These are phyloP conservation scores for Deilephila elpenor DNA, from an alignment of 2,888 invertebrate genomes.

Conservation along the genomic window DNA sequence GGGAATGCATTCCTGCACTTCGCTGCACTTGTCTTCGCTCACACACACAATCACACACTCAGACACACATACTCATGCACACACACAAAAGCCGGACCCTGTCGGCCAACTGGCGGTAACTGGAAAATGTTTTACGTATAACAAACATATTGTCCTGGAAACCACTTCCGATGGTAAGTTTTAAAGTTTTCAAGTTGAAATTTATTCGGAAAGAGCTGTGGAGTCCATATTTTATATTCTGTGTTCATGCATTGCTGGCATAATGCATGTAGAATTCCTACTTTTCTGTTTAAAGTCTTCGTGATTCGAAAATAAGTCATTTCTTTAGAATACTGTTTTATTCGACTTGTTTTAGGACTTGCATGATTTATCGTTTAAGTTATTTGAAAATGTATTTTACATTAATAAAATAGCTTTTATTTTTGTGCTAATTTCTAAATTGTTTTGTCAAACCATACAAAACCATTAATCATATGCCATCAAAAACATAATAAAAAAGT, in stretches of 20 bases:
- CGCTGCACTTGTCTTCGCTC: slow-evolving; percentile 64
- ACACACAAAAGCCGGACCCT: slow-evolving; percentile 4
- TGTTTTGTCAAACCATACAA: too few relatives aligned
- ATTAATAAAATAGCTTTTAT: background rate
- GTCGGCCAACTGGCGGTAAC: slow-evolving; percentile 4
- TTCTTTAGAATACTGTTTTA: background rate
- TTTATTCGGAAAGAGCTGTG: slow-evolving; percentile 7
- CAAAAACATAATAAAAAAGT: background rate
- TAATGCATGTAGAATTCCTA: slow-evolving; percentile 6
- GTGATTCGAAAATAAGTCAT: background rate
- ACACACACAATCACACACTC: slow-evolving; percentile 35
- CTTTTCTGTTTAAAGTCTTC: background rate
- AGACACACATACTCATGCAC: background rate
- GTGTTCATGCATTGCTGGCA: background rate
- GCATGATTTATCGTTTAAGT: background rate
- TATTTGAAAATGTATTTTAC: background rate
- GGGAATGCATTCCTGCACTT: slow-evolving; percentile 72
- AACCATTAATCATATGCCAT: too few relatives aligned
- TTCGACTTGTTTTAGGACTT: background rate
- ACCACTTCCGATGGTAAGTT: slow-evolving; percentile 9
- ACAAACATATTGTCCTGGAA: slow-evolving; percentile 24
- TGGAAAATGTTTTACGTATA: slow-evolving; percentile 24
- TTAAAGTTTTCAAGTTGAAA: slow-evolving; percentile 25
- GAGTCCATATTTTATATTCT: slow-evolving; percentile 17
- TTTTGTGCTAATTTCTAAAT: too few relatives aligned